A percentile compares a stretch with the other conserved stretches of the same genome.
Evolutionary conservation across 64 coral and sea anemone species (phyloP).

Genomic region (Montipora sp.): DNA sequence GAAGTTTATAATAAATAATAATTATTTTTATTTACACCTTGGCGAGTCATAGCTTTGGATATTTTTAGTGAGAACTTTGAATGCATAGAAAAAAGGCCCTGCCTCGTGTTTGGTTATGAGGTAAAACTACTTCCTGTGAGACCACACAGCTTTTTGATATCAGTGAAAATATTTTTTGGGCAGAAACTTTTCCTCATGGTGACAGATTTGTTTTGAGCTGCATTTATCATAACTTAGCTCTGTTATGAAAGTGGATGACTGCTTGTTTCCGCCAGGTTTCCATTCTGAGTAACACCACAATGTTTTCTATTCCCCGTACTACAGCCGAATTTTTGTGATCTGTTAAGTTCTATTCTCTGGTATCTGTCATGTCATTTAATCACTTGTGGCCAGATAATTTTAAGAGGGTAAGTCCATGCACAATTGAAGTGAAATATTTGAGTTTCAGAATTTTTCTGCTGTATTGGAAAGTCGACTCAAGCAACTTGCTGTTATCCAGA

Average conservation of each 20-base stretch:
- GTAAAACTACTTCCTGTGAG: neutral
- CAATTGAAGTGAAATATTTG: neutral
- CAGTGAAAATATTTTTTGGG: slow-evolving; percentile 20
- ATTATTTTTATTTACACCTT: neutral
- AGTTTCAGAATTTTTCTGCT: neutral
- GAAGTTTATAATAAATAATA: neutral
- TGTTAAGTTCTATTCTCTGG: neutral
- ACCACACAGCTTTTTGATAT: slow-evolving; percentile 18
- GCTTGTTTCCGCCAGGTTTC: neutral
- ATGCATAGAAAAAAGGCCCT: neutral
- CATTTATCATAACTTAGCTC: slow-evolving; percentile 17
- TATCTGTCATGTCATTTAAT: neutral
- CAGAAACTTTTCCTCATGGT: neutral
- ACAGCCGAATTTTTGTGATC: neutral
- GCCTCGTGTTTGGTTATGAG: too few relatives aligned
- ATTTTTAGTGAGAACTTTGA: neutral
- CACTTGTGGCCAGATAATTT: neutral
- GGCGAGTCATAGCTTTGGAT: neutral
- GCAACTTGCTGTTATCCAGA: neutral
- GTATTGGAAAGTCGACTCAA: neutral
- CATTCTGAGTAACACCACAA: neutral
- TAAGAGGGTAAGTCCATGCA: neutral
- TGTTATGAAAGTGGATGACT: neutral
- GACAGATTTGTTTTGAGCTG: neutral
- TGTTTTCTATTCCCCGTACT: neutral